A percentile compares a stretch with the other conserved stretches of the same genome.
phyloP scores from a whole-genome alignment of 2,888 invertebrate genomes.

The Harpagoxenus sublaevis region DNA sequence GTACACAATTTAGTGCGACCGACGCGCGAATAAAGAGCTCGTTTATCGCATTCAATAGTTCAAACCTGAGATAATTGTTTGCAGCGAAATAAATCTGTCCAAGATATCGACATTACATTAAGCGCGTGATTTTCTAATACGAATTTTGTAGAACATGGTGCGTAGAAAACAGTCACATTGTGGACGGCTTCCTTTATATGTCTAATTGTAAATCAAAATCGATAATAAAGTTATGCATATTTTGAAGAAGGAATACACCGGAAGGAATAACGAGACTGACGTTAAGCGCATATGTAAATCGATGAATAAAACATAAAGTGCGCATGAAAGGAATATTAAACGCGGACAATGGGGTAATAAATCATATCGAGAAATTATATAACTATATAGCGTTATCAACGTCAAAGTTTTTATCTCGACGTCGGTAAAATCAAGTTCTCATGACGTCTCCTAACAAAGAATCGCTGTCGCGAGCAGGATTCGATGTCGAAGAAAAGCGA shows the following conservation, averaged over 20 bases:
- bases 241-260: background rate
- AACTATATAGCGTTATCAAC: constrained; percentile 20
- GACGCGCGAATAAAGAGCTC: background rate
- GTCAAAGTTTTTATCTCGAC: constrained; percentile 16
- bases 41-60: background rate
- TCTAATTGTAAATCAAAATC: constrained; percentile 36
- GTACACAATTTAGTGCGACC: constrained; percentile 2
- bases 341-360: constrained; percentile 28
- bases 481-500: constrained; percentile 5
- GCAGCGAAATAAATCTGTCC: constrained; percentile 11
- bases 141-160: background rate
- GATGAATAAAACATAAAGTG: constrained; percentile 31
- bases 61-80: constrained; percentile 1
- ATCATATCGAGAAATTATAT: constrained; percentile 40
- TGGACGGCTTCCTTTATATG: background rate
- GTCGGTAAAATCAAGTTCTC: background rate
- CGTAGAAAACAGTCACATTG: background rate
- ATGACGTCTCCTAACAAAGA: background rate
- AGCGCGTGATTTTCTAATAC: background rate
- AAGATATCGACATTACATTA: background rate
- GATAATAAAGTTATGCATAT: constrained; percentile 32
- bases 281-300: background rate
- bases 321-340: constrained; percentile 28
- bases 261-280: background rate
- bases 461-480: constrained; percentile 7